Evolutionary conservation across 2,113 vertebrate species (phyloP).

Genomic region (Callorhinus ursinus): DNA sequence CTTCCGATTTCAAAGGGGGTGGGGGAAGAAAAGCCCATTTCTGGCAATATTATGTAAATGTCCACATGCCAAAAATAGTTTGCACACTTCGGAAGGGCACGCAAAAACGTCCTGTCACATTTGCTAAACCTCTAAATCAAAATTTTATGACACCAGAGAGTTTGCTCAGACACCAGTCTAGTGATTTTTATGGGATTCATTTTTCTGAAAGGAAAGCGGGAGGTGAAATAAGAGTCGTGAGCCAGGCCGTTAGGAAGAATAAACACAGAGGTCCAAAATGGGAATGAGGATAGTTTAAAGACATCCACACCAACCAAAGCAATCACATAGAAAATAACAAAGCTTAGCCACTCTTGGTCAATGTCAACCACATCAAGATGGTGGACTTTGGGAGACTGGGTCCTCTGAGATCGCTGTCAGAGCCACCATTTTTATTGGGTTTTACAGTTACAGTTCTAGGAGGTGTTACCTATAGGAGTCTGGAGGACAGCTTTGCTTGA

Average conservation of each 20-base stretch:
- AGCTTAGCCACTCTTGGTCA: neutral
- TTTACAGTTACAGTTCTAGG: rapidly evolving
- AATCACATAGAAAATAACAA: too few relatives aligned
- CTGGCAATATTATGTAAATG: constrained; percentile 11
- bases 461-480: neutral
- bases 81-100: neutral
- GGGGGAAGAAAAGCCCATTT: neutral
- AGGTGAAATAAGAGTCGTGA: constrained; percentile 40
- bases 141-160: constrained; percentile 59
- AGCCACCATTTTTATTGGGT: rapidly evolving
- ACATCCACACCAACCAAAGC: rapidly evolving
- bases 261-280: neutral
- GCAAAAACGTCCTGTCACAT: constrained; percentile 23
- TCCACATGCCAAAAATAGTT: neutral
- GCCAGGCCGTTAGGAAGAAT: neutral
- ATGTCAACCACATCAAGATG: neutral
- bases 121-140: constrained; percentile 68
- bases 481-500: too few relatives aligned
- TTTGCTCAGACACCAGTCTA: constrained; percentile 73
- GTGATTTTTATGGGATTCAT: constrained; percentile 73
- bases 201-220: constrained; percentile 62
- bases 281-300: neutral
- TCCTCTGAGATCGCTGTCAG: rapidly evolving
- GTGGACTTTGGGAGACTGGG: too few relatives aligned
- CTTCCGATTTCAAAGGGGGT: neutral